Percentiles rank a stretch among this genome's conserved stretches.
Evolutionary conservation across 2,888 invertebrate species (phyloP).

Genomic region (Tipula vernalis): DNA sequence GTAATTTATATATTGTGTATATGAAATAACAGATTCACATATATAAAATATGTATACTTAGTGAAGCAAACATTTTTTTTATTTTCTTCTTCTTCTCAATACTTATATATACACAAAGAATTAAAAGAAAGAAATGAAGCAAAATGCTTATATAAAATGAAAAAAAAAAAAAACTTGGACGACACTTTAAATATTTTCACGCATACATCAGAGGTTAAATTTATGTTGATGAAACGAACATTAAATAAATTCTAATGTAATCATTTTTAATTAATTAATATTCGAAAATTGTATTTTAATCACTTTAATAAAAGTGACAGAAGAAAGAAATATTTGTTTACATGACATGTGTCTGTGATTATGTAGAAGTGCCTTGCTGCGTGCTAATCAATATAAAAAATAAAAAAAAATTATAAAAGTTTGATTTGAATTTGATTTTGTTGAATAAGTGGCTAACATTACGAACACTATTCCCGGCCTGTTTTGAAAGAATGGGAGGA

Average conservation of each 20-base stretch:
- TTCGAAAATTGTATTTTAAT: background rate
- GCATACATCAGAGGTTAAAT: slow-evolving; percentile 6
- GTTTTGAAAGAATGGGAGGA: too few species aligned
- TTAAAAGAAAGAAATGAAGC: background rate
- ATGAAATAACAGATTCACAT: background rate
- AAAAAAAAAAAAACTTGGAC: background rate
- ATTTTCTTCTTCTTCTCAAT: background rate
- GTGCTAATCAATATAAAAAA: background rate
- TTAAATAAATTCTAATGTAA: slow-evolving; percentile 7
- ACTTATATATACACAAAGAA: background rate
- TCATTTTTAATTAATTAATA: slow-evolving; percentile 6
- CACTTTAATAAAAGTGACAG: background rate
- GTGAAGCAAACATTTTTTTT: background rate
- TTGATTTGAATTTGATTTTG: too few species aligned
- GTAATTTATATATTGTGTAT: background rate
- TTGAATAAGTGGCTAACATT: background rate
- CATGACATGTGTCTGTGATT: background rate
- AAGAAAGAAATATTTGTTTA: background rate
- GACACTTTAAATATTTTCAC: slow-evolving; percentile 8
- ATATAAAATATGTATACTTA: background rate
- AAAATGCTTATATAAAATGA: background rate
- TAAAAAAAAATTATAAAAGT: too few species aligned
- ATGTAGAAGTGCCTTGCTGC: background rate
- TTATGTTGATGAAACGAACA: background rate
- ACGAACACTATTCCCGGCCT: too few species aligned